These are phyloP conservation scores for Thomomys bottae DNA, from an alignment of 2,113 vertebrate species.

Conservation along the genomic window DNA sequence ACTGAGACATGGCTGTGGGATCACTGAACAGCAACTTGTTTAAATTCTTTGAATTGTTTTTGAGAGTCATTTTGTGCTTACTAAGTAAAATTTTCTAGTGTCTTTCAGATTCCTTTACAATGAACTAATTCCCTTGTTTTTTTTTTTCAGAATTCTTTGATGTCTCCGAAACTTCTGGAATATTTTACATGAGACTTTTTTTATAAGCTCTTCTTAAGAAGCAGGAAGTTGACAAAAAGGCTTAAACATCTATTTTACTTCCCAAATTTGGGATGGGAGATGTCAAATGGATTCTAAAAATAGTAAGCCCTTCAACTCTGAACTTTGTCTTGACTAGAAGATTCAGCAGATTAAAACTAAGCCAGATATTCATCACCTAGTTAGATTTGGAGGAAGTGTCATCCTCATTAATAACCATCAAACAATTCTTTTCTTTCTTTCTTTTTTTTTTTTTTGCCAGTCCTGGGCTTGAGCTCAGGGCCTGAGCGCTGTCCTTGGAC, in stretches of 20 bases:
- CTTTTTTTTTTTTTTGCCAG: constrained; percentile 15
- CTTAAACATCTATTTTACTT: constrained; percentile 66
- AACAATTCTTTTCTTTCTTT: constrained; percentile 32
- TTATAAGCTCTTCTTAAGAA: constrained; percentile 61
- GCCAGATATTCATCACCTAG: background rate
- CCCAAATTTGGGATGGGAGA: constrained; percentile 27
- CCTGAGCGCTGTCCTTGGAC: too few relatives aligned
- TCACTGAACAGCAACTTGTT: constrained; percentile 42
- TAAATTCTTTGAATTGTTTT: constrained; percentile 51
- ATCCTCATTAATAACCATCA: constrained; percentile 21
- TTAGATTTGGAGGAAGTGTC: constrained; percentile 14
- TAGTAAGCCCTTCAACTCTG: background rate
- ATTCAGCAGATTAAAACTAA: background rate
- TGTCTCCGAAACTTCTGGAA: constrained; percentile 58
- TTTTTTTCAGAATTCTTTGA: constrained; percentile 58
- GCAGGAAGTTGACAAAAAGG: constrained; percentile 67
- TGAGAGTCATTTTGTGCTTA: constrained; percentile 48
- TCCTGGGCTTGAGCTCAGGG: too few relatives aligned
- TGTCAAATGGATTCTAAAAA: constrained; percentile 45
- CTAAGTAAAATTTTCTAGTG: constrained; percentile 52
- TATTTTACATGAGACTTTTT: constrained; percentile 59
- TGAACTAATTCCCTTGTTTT: constrained; percentile 57
- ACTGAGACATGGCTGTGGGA: constrained; percentile 30
- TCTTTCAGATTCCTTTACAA: constrained; percentile 41
- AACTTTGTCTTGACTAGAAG: constrained; percentile 31